Base-by-base conservation (phyloP, 2,113 vertebrate genomes). In the Istiophorus platypterus region DNA sequence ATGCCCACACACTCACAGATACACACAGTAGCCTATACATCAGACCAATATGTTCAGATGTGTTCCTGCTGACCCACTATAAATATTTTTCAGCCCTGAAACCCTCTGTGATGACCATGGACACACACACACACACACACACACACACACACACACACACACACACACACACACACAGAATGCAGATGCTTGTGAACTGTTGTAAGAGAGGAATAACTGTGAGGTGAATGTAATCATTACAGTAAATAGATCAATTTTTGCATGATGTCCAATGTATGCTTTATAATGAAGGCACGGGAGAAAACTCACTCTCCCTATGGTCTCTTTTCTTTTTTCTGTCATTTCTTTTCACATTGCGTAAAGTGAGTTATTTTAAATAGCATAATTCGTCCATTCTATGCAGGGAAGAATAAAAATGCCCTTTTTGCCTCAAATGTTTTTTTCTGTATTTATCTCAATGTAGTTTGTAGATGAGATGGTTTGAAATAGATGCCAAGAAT, bases 41-140 rank as follows among this genome's bases (percentile, higher is more conserved):
- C 83, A 77, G 51, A 15, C 20, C 73, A 83, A 69, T 85, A 52
- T 79, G 83, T 78, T 80, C 64, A 58, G 45, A 82, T 72, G 41
- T 81, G 70, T 69, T 81, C 79, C 73, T 89, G 87, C 82, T 76
- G 87, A 89, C 87, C 78, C 22, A 56, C 76, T 34, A 52, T 57
- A 52, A 82, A 56, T 52, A 80, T 80, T 24, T 57, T 72, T 82
- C 81, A 85, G 58, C 66, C 65, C 45, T 26, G 72, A 84, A 76
- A 75, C 51, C 18, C 17, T 81, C 41, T 37, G 41, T 67, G 52
- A n/a, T 62, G 62, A 68, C 27, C 65, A 17, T 18, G 15, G 27
- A 56, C 61, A 61, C 56, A 76, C 45, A 71, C 49, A 42, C 45
- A 61, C 29, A 52, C 39, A 59, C 49, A 18, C 37, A 26, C 47